phyloP scores from a whole-genome alignment of 2,888 invertebrate species.

The Cephus nigrinus region DNA sequence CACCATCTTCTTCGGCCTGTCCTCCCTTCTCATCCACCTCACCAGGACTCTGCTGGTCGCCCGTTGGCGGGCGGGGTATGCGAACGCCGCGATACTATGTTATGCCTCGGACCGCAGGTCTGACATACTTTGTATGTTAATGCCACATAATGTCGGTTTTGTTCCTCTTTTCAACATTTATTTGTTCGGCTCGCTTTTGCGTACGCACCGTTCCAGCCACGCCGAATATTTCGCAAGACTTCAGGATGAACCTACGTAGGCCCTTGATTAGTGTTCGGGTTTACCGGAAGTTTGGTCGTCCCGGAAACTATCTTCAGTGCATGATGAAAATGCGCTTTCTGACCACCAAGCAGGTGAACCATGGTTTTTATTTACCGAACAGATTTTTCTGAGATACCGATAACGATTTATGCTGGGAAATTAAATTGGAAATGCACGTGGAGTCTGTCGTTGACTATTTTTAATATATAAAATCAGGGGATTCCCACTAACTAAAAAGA shows the following conservation, averaged over 20 bases:
- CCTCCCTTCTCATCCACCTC: conserved; percentile 25
- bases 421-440: neutral
- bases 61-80: conserved; percentile 49
- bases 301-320: neutral
- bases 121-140: conserved; percentile 67
- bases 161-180: conserved; percentile 65
- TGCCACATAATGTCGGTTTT: conserved; percentile 66
- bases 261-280: neutral
- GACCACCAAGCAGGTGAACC: neutral
- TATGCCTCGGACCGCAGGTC: conserved; percentile 60
- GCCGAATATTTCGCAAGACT: conserved; percentile 26
- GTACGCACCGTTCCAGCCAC: conserved; percentile 30
- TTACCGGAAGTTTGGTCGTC: neutral
- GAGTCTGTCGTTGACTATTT: neutral
- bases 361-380: neutral
- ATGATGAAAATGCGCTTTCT: neutral
- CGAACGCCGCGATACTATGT: conserved; percentile 61
- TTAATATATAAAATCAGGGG: neutral
- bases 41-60: conserved; percentile 14
- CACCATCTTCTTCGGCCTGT: conserved; percentile 24
- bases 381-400: neutral
- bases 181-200: conserved; percentile 56
- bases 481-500: neutral
- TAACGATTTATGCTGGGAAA: neutral
- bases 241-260: neutral